These are phyloP conservation scores for Slavum lentiscoides DNA, from an alignment of 2,888 invertebrate species.

Conservation along the genomic window DNA sequence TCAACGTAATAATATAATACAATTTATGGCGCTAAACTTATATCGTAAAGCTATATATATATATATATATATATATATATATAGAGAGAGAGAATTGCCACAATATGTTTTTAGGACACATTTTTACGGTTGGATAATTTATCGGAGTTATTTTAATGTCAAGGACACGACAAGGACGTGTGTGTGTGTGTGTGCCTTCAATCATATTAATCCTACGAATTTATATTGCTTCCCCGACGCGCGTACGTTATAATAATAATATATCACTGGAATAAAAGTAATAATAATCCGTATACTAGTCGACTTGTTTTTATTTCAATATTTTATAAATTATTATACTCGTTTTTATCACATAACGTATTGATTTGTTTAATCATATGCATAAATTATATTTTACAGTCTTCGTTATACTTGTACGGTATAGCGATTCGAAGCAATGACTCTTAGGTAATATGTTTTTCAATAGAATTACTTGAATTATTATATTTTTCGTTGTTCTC, in stretches of 20 bases:
- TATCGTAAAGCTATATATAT: too few relatives aligned
- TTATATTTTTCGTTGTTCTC: too few relatives aligned
- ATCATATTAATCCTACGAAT: constrained; percentile 2
- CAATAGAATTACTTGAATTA: too few relatives aligned
- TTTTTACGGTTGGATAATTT: not conserved
- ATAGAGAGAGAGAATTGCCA: too few relatives aligned
- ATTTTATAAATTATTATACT: too few relatives aligned
- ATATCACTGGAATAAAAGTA: too few relatives aligned
- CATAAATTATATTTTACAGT: not conserved
- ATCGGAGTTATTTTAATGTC: not conserved
- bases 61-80: too few relatives aligned
- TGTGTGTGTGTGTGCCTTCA: not conserved
- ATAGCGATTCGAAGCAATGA: too few relatives aligned
- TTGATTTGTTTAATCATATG: not conserved
- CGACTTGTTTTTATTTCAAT: not conserved
- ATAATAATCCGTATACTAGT: not conserved
- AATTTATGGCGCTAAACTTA: not conserved
- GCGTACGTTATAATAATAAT: not conserved
- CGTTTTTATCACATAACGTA: not conserved
- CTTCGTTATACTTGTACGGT: not conserved
- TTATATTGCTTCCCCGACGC: not conserved
- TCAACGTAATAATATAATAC: too few relatives aligned
- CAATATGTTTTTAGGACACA: too few relatives aligned
- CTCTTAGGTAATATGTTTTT: too few relatives aligned
- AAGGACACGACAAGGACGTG: not conserved